Percentiles rank a stretch among this genome's conserved stretches.
phyloP scores from a whole-genome alignment of 2,888 invertebrate genomes.

The Cerceris ruficornis region DNA sequence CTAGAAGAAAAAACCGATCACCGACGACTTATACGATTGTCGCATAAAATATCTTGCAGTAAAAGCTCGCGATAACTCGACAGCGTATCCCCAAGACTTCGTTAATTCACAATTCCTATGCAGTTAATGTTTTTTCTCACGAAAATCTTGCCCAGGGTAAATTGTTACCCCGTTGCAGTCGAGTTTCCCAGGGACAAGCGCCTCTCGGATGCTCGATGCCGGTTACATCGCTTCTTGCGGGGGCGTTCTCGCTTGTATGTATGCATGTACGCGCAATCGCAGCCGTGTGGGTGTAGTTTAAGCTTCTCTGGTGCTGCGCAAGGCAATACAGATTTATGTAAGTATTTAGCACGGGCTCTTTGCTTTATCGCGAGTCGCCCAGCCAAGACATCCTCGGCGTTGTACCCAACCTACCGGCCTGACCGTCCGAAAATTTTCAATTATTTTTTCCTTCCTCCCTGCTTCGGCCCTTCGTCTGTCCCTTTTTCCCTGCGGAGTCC shows the following conservation, averaged over 20 bases:
- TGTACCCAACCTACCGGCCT: constrained; percentile 29
- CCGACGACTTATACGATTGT: too few species aligned
- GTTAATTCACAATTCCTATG: too few species aligned
- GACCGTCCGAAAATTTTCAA: constrained; percentile 72
- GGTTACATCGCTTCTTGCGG: constrained; percentile 47
- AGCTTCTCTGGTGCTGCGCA: constrained; percentile 77
- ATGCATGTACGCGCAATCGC: constrained; percentile 45
- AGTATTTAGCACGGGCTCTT: constrained; percentile 81
- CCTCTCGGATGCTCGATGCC: constrained; percentile 17
- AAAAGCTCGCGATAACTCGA: too few species aligned
- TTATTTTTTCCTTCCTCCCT: constrained; percentile 61
- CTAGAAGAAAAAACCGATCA: too few species aligned
- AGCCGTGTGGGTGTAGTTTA: constrained; percentile 69
- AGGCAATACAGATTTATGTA: constrained; percentile 82
- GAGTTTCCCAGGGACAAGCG: constrained; percentile 28
- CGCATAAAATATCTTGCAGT: too few species aligned
- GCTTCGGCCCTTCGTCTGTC: constrained; percentile 9
- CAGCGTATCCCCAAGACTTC: too few species aligned
- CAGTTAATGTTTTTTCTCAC: not conserved
- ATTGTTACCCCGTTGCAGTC: constrained; percentile 8
- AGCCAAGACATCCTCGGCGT: constrained; percentile 75
- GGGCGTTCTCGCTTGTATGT: constrained; percentile 28
- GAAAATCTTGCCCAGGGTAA: not conserved
- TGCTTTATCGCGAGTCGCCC: constrained; percentile 81
- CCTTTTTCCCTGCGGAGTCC: constrained; percentile 14